These are phyloP conservation scores for Cnemophilus loriae DNA, from an alignment of 2,113 vertebrate genomes.

Conservation along the genomic window DNA sequence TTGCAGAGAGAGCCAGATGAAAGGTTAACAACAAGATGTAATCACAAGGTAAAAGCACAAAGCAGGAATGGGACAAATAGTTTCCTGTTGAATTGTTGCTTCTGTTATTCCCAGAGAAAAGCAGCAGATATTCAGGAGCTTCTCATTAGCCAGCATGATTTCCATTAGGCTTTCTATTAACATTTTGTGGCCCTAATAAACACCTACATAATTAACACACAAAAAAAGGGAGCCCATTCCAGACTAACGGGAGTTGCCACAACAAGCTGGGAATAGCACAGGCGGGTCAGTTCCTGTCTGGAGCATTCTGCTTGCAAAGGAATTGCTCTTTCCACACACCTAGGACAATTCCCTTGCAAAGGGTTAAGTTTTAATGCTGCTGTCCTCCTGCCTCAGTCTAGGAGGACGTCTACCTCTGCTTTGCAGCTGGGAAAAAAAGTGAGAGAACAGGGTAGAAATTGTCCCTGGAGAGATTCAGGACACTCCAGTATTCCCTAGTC, in stretches of 20 bases:
- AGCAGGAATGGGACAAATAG: background rate
- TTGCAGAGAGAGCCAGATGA: background rate
- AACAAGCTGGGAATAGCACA: background rate
- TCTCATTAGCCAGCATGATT: conserved; percentile 53
- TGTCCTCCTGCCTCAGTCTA: background rate
- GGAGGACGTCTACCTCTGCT: background rate
- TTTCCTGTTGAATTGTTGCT: conserved; percentile 10
- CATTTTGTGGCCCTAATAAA: conserved; percentile 44
- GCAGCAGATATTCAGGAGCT: conserved; percentile 22
- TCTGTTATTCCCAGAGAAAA: conserved; percentile 14
- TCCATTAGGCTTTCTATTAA: conserved; percentile 45
- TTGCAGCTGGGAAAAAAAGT: background rate
- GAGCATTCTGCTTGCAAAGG: background rate
- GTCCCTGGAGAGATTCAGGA: background rate
- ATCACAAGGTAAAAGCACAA: background rate
- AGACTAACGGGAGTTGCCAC: background rate
- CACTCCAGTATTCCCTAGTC: background rate
- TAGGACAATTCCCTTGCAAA: background rate
- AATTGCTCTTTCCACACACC: background rate
- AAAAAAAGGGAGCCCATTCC: background rate
- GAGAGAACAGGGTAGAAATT: background rate
- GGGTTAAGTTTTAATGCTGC: background rate
- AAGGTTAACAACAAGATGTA: conserved; percentile 27
- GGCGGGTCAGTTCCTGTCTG: background rate
- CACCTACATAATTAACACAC: conserved; percentile 38